Percentiles rank a stretch among this genome's conserved stretches.
Evolutionary conservation across 2,797 vertebrate genomes (phyloP).

Genomic region (Eulemur mongoz): DNA sequence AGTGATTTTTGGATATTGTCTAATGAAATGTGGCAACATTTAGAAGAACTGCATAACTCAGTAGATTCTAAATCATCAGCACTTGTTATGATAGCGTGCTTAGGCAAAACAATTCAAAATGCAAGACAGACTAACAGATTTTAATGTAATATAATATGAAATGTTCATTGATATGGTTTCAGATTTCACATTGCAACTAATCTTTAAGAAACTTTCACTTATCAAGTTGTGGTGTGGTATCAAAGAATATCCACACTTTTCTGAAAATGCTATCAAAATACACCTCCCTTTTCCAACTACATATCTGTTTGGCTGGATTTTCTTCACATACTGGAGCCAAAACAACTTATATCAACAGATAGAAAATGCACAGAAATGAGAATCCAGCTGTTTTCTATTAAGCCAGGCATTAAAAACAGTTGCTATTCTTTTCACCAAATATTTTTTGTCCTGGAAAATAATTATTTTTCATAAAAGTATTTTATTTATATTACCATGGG

Average conservation of each 20-base stretch:
- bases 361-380: not conserved
- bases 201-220: not conserved
- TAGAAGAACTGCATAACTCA: not conserved
- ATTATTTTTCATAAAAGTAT: constrained; percentile 2
- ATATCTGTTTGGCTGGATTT: not conserved
- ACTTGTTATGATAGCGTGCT: no score
- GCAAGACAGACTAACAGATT: not conserved
- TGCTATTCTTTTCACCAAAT: not conserved
- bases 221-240: not conserved
- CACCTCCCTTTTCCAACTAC: not conserved
- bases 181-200: not conserved
- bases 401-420: not conserved
- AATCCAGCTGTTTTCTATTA: not conserved
- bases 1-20: not conserved
- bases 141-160: not conserved
- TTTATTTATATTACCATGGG: not conserved
- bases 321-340: not conserved
- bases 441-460: not conserved
- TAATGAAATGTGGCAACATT: not conserved
- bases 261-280: not conserved
- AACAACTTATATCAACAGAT: not conserved
- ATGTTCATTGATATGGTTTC: not conserved
- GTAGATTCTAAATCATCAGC: not conserved
- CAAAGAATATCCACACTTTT: not conserved
- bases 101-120: not conserved